Evolutionary conservation across 2,113 vertebrate genomes (phyloP), one percentile per base, ranked within the genome.

Genomic region (Halcyon malimbica): DNA sequence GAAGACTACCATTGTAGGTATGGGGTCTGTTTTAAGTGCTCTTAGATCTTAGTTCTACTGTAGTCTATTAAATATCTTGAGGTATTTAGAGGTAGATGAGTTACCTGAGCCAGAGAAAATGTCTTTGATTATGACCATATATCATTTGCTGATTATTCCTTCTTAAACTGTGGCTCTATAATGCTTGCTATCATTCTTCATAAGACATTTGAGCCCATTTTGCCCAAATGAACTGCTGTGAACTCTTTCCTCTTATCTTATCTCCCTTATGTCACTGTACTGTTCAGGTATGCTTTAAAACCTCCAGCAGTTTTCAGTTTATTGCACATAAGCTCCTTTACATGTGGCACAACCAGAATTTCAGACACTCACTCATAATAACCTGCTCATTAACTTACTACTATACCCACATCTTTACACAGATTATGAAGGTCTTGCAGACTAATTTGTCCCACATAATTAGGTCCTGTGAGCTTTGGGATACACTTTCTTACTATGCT

Each of bases 371-470:
- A 78, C 48, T 90, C 83, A 71, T 77, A 95, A 94, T 87, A 96
- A 88, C 75, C 85, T 86, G n/a, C 85, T 96, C 0, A 2, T 95
- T 96, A 95, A 67, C 69, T 93, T 89, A 82, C 53, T 82, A 68
- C 64, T 90, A 77, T 68, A 90, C n/a, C 63, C 82, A 78, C 82
- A 51, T 90, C 67, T 96, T 95, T 92, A 94, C 54, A 90, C 44
- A 88, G 82, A 96, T 96, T 96, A 95, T 88, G 90, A 92, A 96
- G 83, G 94, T 92, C 90, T 96, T 71, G 42, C 73, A 94, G 88
- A 56, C 79, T 96, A 97, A 95, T 97, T 95, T 96, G 79, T 96
- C 93, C 93, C 82, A 80, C 76, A 44, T 95, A 96, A 97, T 96
- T 96, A 96, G 94, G 92, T 95, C 96, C 96, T 96, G 76, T 81